Base-by-base conservation (phyloP, 2,888 invertebrate genomes). In the Schizotus pectinicornis region DNA sequence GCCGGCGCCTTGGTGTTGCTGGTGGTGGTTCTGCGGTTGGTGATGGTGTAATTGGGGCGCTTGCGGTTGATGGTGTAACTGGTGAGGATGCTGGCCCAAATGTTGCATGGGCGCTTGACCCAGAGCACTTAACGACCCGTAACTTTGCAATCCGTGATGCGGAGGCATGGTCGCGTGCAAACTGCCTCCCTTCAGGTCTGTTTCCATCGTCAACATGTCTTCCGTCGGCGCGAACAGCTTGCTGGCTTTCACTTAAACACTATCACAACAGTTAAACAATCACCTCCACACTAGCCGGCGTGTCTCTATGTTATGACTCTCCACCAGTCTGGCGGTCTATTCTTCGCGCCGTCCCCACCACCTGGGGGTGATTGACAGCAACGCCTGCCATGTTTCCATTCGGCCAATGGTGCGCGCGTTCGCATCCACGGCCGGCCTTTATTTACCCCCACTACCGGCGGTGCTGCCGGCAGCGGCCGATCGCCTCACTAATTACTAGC, bases 201-300 rank as follows among this genome's bases (percentile, higher is more conserved):
- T 86, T 87, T 93, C 93, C 92, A 93, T 92, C 83, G 92, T 93
- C 83, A 93, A 84, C 93, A 93, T 93, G 77, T 89, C 90, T 84
- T 89, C 89, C 86, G 89, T 85, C 83, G 87, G 89, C 82, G 89
- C 87, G 88, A 88, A 91, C 91, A 90, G 90, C 83, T 90, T 90
- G 90, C 82, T 83, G 85, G 79, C 63, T 75, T 76, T 76, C 69
- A 72, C 70, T 69, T 60, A 54, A 63, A 72, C 70, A 67, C 64
- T 67, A 56, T 56, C 61, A 62, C 55, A 59, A 71, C 69, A 73
- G 73, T 61, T 34, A 67, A 65, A 74, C 73, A 69, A 70, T 68
- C 69, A 71, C 73, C 70, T 72, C 75, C 70, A 67, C 71, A 68
- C 74, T 70, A 65, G 62, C 64, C 74, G 73, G 67, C 73, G 76